These are phyloP conservation scores for Toxostoma redivivum DNA, from an alignment of 2,113 vertebrate genomes.

Conservation along the genomic window DNA sequence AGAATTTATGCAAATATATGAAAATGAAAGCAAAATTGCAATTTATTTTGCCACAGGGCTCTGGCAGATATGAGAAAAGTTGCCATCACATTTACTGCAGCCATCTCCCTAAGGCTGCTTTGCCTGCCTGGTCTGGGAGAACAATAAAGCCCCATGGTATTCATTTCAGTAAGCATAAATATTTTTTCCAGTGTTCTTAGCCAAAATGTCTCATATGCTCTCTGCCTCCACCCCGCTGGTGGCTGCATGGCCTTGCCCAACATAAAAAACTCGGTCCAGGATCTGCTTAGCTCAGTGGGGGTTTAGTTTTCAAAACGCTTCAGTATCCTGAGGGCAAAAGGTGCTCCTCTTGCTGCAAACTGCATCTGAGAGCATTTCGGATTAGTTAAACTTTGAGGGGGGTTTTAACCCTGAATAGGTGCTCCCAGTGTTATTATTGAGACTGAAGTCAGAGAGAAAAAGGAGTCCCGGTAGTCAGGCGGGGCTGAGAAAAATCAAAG, in stretches of 20 bases:
- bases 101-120: neutral
- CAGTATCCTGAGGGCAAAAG: neutral
- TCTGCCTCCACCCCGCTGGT: constrained; percentile 13
- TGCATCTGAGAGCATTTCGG: neutral
- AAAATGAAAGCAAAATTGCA: neutral
- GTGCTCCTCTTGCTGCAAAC: neutral
- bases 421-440: neutral
- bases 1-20: neutral
- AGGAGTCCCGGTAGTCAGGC: neutral
- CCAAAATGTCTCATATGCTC: neutral
- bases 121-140: neutral
- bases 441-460: neutral
- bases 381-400: neutral
- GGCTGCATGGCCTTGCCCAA: neutral
- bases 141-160: constrained; percentile 2
- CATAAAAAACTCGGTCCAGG: neutral
- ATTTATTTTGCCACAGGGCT: neutral
- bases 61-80: neutral
- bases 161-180: constrained; percentile 18
- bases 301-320: neutral
- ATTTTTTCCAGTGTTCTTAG: constrained; percentile 20
- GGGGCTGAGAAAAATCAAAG: neutral
- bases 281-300: neutral
- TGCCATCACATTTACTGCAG: neutral
- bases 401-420: neutral